A percentile compares a stretch with the other conserved stretches of the same genome.
phyloP scores from a whole-genome alignment of 2,888 invertebrate species.

The Plutella xylostella region DNA sequence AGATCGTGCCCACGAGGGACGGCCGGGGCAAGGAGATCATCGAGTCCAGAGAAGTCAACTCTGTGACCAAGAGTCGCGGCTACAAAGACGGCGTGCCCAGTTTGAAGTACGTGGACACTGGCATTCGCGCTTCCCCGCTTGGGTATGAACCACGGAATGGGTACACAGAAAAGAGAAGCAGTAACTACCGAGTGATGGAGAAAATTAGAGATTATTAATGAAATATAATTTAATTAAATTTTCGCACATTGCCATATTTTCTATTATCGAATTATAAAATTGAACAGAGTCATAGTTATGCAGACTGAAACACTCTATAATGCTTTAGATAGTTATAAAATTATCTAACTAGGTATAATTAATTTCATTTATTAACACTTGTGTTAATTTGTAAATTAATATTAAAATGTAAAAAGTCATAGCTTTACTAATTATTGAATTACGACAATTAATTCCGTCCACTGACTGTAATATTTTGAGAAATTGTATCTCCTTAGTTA shows the following conservation, averaged over 20 bases:
- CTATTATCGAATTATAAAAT: constrained; percentile 20
- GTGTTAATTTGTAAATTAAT: constrained; percentile 41
- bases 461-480: constrained; percentile 22
- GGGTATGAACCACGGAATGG: constrained; percentile 50
- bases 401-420: constrained; percentile 60
- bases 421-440: constrained; percentile 61
- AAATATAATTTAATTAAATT: constrained; percentile 17
- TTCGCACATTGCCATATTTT: constrained; percentile 41
- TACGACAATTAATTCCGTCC: constrained; percentile 43
- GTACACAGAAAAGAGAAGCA: constrained; percentile 53
- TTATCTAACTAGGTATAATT: constrained; percentile 41
- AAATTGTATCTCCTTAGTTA: neutral
- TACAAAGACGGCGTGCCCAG: constrained; percentile 60
- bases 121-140: constrained; percentile 42
- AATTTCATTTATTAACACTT: constrained; percentile 34
- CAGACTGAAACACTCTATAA: constrained; percentile 51
- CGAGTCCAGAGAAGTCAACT: constrained; percentile 78
- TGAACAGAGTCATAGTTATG: constrained; percentile 45
- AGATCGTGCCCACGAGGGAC: constrained; percentile 73
- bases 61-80: constrained; percentile 74
- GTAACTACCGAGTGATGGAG: constrained; percentile 57
- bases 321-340: constrained; percentile 35
- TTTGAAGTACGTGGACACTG: constrained; percentile 68
- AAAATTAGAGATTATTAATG: constrained; percentile 61
- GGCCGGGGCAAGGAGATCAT: constrained; percentile 76